A percentile compares a stretch with the other conserved stretches of the same genome.
phyloP scores from a whole-genome alignment of 1,140 invertebrate genomes.

The Drosophila nebulosa region DNA sequence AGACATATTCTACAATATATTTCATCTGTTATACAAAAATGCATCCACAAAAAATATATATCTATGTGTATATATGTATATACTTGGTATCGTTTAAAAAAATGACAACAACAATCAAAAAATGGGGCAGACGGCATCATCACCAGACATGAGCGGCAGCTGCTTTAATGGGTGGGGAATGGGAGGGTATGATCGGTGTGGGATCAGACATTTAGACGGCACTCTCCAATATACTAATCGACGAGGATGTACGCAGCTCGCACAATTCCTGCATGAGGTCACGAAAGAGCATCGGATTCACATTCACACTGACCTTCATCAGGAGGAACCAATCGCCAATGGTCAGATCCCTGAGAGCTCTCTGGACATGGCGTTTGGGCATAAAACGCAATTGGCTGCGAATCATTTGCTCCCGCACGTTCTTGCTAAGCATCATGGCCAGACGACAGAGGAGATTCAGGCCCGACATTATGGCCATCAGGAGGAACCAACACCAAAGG shows the following conservation, averaged over 20 bases:
- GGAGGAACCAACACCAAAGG: constrained; percentile 91
- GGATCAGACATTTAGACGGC: constrained; percentile 23
- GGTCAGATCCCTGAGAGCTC: constrained; percentile 58
- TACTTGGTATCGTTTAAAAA: not conserved
- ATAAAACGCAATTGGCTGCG: constrained; percentile 82
- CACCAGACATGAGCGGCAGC: not conserved
- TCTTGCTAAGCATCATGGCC: constrained; percentile 54
- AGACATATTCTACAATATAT: not conserved
- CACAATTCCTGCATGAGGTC: constrained; percentile 83
- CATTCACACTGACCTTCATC: constrained; percentile 86
- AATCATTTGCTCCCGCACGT: constrained; percentile 81
- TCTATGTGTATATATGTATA: constrained; percentile 9
- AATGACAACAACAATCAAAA: not conserved
- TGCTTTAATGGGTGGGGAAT: no score
- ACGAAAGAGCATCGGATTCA: constrained; percentile 85
- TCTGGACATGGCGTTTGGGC: constrained; percentile 55
- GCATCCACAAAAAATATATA: constrained; percentile 3
- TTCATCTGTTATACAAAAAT: constrained; percentile 1
- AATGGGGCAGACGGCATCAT: constrained; percentile 1
- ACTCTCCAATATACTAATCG: constrained; percentile 49
- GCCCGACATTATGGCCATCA: constrained; percentile 85
- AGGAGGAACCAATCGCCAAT: constrained; percentile 88
- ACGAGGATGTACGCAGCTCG: constrained; percentile 62
- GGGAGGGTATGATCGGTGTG: not conserved
- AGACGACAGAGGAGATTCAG: constrained; percentile 84